Evolutionary conservation across 2,888 invertebrate species (phyloP), one percentile per base, ranked within the genome.

Genomic region (Catocala nupta): DNA sequence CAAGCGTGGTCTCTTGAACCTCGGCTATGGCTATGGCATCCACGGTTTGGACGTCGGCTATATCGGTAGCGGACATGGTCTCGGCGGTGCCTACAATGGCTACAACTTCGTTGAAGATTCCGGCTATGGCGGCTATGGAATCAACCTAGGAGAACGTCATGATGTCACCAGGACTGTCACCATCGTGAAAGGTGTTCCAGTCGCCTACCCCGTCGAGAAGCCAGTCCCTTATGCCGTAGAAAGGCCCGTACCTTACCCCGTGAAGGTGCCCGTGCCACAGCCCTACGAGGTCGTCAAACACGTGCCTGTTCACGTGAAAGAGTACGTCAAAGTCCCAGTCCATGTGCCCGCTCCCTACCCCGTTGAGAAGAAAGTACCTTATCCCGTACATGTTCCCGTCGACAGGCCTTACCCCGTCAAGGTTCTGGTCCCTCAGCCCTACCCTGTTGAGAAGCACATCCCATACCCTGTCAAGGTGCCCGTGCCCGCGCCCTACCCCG

Each of bases 351-450:
- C 96, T 74, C 96, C 96, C 71, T 97, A 97, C 90, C 97, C 97
- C 48, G 97, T 97, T 47, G 97, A 97, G 90, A 97, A 96, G 93
- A 95, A 95, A 83, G 96, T 97, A 56, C 96, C 96, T 68, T 96
- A 96, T 81, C 96, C 96, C 73, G 95, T 95, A 59, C 95, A 95
- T 78, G 96, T 96, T 59, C 96, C 96, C 80, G 96, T 97, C 73
- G 97, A 97, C 88, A 96, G 96, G 87, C 97, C 97, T 64, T 96
- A 96, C 88, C 97, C 97, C 82, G 97, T 97, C 79, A 97, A 97
- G 91, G 97, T 97, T 59, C 93, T 95, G 60, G 97, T 97, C 60
- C 97, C 97, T 65, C 96, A 97, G 81, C 97, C 97, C 75, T 97
- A 97, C 91, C 97, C 97, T 71, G 97, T 97, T 13, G 96, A 96